Conservation (phyloP, 2,888 invertebrate genomes). For the Oscheius sp. region DNA sequence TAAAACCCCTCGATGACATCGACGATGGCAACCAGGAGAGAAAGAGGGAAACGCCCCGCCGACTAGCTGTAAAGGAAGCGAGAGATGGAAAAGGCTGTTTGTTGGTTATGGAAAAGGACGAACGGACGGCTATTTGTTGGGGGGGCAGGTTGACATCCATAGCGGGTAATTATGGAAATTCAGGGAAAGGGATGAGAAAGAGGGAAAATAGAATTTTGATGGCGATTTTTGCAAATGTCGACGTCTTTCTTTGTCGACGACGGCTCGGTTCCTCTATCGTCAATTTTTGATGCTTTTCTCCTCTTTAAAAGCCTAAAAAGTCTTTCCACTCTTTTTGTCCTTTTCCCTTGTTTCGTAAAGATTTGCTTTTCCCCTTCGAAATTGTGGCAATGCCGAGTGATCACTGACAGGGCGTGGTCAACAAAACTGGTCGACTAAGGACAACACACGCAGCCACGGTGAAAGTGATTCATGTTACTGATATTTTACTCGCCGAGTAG, state of each 20-base stretch:
- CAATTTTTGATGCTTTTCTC: background rate
- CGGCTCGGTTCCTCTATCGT: too few relatives aligned
- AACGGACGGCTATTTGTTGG: too few relatives aligned
- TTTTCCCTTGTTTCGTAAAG: background rate
- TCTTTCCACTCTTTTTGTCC: too few relatives aligned
- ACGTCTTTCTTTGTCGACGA: too few relatives aligned
- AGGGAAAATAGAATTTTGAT: background rate
- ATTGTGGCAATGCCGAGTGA: background rate
- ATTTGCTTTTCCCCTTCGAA: background rate
- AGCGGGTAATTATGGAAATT: background rate
- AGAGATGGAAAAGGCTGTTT: conserved; percentile 29
- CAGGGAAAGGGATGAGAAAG: background rate
- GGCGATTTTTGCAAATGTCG: too few relatives aligned
- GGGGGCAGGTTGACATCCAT: background rate
- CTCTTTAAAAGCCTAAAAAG: background rate
- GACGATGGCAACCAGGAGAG: background rate
- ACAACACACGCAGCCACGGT: background rate
- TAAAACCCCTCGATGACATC: background rate
- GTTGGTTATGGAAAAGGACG: background rate
- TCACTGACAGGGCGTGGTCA: conserved; percentile 1
- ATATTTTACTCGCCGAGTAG: background rate
- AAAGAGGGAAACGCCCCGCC: conserved; percentile 4
- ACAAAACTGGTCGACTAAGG: background rate
- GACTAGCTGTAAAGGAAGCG: conserved; percentile 7
- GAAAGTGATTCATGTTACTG: conserved; percentile 7